Base-by-base conservation (phyloP, 1,140 invertebrate genomes). In the Cecropterus lyciades region DNA sequence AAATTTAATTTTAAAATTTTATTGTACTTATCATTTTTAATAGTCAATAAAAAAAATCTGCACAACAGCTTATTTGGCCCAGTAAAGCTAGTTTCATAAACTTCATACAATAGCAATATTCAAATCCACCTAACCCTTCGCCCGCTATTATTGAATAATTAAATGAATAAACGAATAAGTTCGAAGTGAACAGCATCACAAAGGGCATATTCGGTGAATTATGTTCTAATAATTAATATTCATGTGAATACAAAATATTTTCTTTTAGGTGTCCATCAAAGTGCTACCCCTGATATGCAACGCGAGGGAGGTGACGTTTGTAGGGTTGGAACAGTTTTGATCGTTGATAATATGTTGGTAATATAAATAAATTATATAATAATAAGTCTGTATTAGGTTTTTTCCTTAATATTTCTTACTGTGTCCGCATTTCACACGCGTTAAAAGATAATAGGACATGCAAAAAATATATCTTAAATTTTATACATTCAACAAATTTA, bases 161-260 rank as follows among this genome's bases (percentile, higher is more conserved):
- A 74, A 76, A 76, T 75, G 65, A 70, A 56, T 82, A 73, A 74
- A 74, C 70, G 65, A 69, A 79, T 74, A 64, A 65, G 67, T 66
- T 51, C 67, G 69, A 81, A 84, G 77, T 76, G 84, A 72, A 85
- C 84, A 86, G 70, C 75, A 73, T 65, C 53, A 49, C 65, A 75
- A 66, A 67, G 64, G 75, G 65, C 75, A 84, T 82, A 88, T 86
- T 85, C 76, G 57, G 37, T 73, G 78, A 77, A 85, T 88, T 87
- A 84, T 70, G 71, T 67, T 72, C 48, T 73, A 75, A 77, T 85
- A 85, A 89, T 89, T 87, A 87, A 87, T 89, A 89, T 86, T 82
- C 84, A 85, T 75, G 62, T 49, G 75, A 72, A 80, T 87, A 78
- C 72, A 85, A 81, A 80, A 77, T 76, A 79, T 77, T 83, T 84